Evolutionary conservation across 2,888 invertebrate genomes (phyloP), one percentile per base, ranked within the genome.

Genomic region (Schrankia costaestrigalis): DNA sequence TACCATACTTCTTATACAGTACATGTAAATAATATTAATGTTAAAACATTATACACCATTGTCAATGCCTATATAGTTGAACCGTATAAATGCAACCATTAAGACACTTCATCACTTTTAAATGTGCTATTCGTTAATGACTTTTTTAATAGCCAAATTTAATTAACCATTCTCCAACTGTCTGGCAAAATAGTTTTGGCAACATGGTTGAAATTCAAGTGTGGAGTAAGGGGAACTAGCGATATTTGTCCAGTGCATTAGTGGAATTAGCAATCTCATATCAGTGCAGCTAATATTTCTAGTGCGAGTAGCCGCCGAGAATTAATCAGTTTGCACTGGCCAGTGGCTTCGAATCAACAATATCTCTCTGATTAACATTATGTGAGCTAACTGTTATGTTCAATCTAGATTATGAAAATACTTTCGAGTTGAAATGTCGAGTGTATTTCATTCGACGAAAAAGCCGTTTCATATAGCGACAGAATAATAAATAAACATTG

Each of bases 261-360:
- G 82, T 69, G 79, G 77, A 79, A 86, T 86, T 86, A 86, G 79
- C 76, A 85, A 84, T 86, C 83, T 83, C 84, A 78, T 78, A 80
- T 75, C 74, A 68, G 73, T 56, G 63, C 53, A 69, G 71, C 78
- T 83, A 78, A 84, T 85, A 80, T 80, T 80, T 82, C 81, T 80
- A 71, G 76, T 77, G 71, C 72, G 74, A 72, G 67, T 68, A 67
- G 58, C 61, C 69, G 66, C 65, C 66, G 74, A 68, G 75, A 79
- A 84, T 84, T 85, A 85, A 86, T 86, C 81, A 84, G 80, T 73
- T 76, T 71, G 66, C 62, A 57, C 60, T 68, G 61, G 56, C 67
- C 67, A 59, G 53, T 50, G 56, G 52, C 56, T 31, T 24, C 53
- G 62, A 38, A 69, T 65, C 58, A 68, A 69, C 69, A 56, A 61